Conservation (phyloP, 1,140 invertebrate species). For the Zaprionus africanus region DNA sequence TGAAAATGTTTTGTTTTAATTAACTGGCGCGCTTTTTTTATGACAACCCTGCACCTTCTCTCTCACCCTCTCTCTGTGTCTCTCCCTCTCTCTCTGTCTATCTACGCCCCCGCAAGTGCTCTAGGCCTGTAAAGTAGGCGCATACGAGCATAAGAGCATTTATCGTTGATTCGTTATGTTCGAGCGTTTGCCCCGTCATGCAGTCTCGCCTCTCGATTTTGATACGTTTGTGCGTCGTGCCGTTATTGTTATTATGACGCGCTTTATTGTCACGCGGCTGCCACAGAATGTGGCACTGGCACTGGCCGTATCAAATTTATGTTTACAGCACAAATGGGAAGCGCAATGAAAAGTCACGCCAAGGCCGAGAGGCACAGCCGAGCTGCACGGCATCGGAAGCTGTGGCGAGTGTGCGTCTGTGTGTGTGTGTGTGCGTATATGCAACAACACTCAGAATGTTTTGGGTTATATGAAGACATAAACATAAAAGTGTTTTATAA, state of each 20-base stretch:
- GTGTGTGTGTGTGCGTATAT: slow-evolving; percentile 25
- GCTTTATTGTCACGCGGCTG: slow-evolving; percentile 74
- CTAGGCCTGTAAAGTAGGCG: slow-evolving; percentile 29
- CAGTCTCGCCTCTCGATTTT: slow-evolving; percentile 53
- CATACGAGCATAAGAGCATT: slow-evolving; percentile 3
- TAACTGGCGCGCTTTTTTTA: slow-evolving; percentile 72
- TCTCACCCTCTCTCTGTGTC: neutral
- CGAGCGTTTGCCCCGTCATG: slow-evolving; percentile 31
- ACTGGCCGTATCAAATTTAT: slow-evolving; percentile 72
- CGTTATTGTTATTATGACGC: slow-evolving; percentile 69
- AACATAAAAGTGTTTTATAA: slow-evolving; percentile 82
- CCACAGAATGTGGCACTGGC: slow-evolving; percentile 48
- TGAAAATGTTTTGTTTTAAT: slow-evolving; percentile 83
- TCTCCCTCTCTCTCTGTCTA: neutral
- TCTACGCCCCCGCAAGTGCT: slow-evolving; percentile 11
- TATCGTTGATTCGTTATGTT: slow-evolving; percentile 21
- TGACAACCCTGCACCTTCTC: slow-evolving; percentile 32
- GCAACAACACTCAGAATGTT: slow-evolving; percentile 63
- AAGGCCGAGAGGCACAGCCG: neutral
- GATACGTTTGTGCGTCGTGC: slow-evolving; percentile 29
- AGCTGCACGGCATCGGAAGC: slow-evolving; percentile 56
- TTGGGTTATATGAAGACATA: slow-evolving; percentile 80
- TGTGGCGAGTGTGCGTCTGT: slow-evolving; percentile 41
- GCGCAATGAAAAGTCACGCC: slow-evolving; percentile 63
- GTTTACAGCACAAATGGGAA: slow-evolving; percentile 75